These are phyloP conservation scores for Struthio camelus DNA, from an alignment of 2,113 vertebrate genomes.

Conservation along the genomic window DNA sequence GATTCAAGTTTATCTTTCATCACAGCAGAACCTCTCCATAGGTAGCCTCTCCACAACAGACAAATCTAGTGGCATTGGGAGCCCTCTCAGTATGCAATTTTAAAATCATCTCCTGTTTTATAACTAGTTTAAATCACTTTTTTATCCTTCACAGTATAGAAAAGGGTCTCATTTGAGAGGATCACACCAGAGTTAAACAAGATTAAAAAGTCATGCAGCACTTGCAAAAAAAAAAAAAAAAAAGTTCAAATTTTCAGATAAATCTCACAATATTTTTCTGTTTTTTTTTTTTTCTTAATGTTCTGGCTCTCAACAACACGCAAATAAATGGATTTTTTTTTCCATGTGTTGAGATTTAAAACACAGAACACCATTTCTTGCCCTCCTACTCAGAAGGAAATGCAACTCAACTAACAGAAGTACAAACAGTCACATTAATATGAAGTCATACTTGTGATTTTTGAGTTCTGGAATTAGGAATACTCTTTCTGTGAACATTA, in stretches of 20 bases:
- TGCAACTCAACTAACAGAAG: background rate
- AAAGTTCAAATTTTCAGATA: background rate
- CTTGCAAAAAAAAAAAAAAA: background rate
- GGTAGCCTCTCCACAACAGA: conserved; percentile 15
- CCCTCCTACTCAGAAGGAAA: background rate
- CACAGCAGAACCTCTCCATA: conserved; percentile 40
- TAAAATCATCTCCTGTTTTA: conserved; percentile 6
- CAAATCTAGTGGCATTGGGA: background rate
- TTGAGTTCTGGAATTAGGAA: background rate
- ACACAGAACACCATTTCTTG: background rate
- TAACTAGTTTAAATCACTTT: background rate
- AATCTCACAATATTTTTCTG: background rate
- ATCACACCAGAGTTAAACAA: background rate
- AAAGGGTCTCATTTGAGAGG: background rate
- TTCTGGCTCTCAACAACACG: background rate
- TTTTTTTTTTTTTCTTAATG: background rate
- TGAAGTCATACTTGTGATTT: background rate
- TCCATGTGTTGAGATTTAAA: background rate
- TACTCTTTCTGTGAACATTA: background rate
- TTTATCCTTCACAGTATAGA: background rate
- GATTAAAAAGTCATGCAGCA: background rate
- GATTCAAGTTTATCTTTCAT: conserved; percentile 45
- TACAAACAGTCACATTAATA: background rate
- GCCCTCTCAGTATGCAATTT: background rate
- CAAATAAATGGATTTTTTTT: background rate